Evolutionary conservation across 2,888 invertebrate species (phyloP), one percentile per base, ranked within the genome.

Genomic region (Byasa hedistus): DNA sequence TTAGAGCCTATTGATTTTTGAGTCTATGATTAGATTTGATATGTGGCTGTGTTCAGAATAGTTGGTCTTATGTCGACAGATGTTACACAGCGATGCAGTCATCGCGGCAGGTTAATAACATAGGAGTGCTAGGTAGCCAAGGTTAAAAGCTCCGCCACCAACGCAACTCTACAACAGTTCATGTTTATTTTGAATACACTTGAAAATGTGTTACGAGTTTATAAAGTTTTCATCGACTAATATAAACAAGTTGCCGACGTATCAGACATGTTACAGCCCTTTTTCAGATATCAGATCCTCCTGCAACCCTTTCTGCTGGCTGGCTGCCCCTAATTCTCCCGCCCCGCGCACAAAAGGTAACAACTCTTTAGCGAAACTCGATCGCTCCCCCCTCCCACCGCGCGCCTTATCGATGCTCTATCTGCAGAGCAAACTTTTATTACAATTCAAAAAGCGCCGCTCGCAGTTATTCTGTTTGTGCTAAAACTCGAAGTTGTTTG

Each of bases 281-380:
- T 21, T 39, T 32, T 32, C 56, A 61, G 52, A 62, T 48, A 73
- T 69, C 69, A 71, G 68, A 70, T 73, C 70, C 70, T 68, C 68
- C 71, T 69, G 64, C 75, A 80, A 84, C 85, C 85, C 84, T 84
- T 84, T 82, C 81, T 76, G 78, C 76, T 66, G 78, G 75, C 76
- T 81, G 80, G 80, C 80, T 79, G 73, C 72, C 77, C 80, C 80
- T 81, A 82, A 83, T 83, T 83, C 80, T 75, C 73, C 75, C 70
- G 68, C 69, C 70, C 69, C 72, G 71, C 71, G 68, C 69, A 73
- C 75, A 75, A 77, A 79, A 76, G 71, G 79, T 75, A 77, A 76
- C 77, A 77, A 76, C 74, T 77, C 73, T 73, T 70, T 72, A 71
- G 72, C 69, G 72, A 72, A 73, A 69, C 63, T 65, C 54, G 63